These are phyloP conservation scores for Phrynosoma blainvillii DNA, from an alignment of 2,113 vertebrate genomes.

Conservation along the genomic window DNA sequence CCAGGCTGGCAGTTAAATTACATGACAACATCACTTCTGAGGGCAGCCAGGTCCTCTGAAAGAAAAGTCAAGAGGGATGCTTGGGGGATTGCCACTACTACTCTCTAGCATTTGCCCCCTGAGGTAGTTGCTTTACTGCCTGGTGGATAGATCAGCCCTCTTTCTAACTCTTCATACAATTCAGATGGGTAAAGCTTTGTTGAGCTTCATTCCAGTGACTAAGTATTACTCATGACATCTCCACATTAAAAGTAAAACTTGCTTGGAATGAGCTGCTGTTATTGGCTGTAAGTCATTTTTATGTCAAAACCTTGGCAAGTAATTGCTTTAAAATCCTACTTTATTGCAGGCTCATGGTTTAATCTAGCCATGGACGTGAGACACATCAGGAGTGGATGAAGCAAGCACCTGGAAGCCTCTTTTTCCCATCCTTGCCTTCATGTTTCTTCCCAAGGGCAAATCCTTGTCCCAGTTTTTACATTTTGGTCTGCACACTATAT, in stretches of 20 bases:
- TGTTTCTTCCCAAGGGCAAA: background rate
- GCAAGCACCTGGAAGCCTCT: background rate
- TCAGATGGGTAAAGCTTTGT: background rate
- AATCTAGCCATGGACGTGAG: constrained; percentile 14
- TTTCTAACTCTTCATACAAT: background rate
- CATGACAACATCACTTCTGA: too few relatives aligned
- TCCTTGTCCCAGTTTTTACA: background rate
- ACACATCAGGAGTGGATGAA: background rate
- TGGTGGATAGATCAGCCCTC: too few relatives aligned
- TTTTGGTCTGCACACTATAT: background rate
- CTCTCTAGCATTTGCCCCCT: too few relatives aligned
- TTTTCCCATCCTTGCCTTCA: background rate
- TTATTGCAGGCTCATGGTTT: constrained; percentile 27
- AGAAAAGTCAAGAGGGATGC: too few relatives aligned
- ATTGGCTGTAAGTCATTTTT: constrained; percentile 3
- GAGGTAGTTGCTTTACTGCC: too few relatives aligned
- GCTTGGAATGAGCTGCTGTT: background rate
- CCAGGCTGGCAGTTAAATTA: too few relatives aligned
- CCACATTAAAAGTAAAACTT: background rate
- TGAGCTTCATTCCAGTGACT: background rate
- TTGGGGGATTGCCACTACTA: too few relatives aligned
- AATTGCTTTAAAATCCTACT: constrained; percentile 41
- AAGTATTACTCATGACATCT: background rate
- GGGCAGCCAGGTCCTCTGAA: too few relatives aligned
- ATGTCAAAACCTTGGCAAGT: constrained; percentile 33